Percentiles rank a stretch among this genome's conserved stretches.
Conservation (phyloP, 2,888 invertebrate genomes). For the Phania funesta region DNA sequence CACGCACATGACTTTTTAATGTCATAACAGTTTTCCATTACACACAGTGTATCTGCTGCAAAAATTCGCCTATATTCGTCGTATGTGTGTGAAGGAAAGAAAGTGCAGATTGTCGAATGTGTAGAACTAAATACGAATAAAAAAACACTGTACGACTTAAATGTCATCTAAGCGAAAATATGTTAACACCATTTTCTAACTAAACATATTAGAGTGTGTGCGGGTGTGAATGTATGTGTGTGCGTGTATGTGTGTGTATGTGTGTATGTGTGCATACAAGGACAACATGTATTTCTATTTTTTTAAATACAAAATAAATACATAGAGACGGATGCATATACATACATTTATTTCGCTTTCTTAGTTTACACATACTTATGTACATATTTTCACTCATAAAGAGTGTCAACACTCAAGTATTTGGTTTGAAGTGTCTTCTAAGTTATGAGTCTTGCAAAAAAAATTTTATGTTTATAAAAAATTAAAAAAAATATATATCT, state of each 20-base stretch:
- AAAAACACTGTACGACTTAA: constrained; percentile 43
- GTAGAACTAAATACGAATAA: constrained; percentile 1
- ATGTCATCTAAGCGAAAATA: constrained; percentile 60
- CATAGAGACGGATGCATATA: background rate
- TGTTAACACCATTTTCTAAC: constrained; percentile 48
- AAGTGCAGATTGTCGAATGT: constrained; percentile 28
- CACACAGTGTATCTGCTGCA: background rate
- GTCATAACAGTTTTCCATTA: background rate
- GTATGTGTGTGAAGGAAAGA: background rate
- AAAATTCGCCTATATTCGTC: background rate
- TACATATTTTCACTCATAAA: background rate
- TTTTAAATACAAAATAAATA: too few relatives aligned
- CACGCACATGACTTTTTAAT: background rate
- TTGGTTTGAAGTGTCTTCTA: constrained; percentile 21
- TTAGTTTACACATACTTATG: background rate
- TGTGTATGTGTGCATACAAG: constrained; percentile 11
- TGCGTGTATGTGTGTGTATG: background rate
- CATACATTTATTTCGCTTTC: background rate
- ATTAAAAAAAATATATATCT: too few relatives aligned
- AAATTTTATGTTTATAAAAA: background rate
- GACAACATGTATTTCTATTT: constrained; percentile 19
- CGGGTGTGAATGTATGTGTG: background rate
- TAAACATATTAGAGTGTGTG: background rate
- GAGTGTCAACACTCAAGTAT: constrained; percentile 30
- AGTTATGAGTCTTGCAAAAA: constrained; percentile 4